Evolutionary conservation across 2,797 vertebrate species (phyloP).

Genomic region (Artibeus jamaicensis): DNA sequence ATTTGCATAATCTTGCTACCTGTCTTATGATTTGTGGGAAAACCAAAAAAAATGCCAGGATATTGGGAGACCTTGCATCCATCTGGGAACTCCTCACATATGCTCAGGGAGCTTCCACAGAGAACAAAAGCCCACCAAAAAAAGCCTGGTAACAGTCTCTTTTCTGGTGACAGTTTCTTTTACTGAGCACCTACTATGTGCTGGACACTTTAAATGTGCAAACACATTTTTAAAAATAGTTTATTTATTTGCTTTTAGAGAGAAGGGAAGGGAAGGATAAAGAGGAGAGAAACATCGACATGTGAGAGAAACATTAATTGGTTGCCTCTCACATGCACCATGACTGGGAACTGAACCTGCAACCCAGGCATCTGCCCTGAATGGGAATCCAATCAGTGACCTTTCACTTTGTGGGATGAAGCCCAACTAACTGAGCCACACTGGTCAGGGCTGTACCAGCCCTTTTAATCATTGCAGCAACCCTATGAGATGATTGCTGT

Average conservation of each 20-base stretch:
- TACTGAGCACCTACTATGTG: not conserved
- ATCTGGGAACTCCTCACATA: not conserved
- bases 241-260: not conserved
- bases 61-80: not conserved
- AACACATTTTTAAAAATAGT: not conserved
- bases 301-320: not conserved
- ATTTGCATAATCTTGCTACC: not conserved
- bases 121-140: not conserved
- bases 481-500: not conserved
- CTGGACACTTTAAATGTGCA: not conserved
- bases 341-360: no score
- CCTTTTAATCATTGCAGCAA: not conserved
- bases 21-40: not conserved
- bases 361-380: not conserved
- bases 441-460: not conserved
- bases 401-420: not conserved
- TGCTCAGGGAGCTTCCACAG: accelerated
- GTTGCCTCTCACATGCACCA: not conserved
- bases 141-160: not conserved
- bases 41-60: not conserved
- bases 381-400: not conserved
- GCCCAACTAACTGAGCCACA: not conserved
- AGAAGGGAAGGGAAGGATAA: not conserved
- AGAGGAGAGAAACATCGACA: not conserved
- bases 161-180: not conserved